These are phyloP conservation scores for Lanius ludovicianus DNA, from an alignment of 2,113 vertebrate genomes.

Conservation along the genomic window DNA sequence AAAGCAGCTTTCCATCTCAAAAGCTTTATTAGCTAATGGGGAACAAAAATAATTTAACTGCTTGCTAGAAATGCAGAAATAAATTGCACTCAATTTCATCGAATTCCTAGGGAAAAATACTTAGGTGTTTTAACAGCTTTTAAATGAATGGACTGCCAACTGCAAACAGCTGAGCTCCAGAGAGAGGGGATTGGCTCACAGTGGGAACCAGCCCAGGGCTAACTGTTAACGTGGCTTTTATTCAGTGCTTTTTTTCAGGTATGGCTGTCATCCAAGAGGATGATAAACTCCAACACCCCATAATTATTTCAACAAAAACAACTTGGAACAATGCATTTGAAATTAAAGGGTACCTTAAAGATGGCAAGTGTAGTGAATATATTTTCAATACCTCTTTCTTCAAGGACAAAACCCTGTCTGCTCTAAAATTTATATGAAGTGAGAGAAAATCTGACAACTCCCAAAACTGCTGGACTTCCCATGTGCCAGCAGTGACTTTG, in stretches of 20 bases:
- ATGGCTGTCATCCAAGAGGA: conserved; percentile 8
- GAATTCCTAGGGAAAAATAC: not conserved
- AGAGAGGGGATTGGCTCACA: not conserved
- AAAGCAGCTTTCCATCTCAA: not conserved
- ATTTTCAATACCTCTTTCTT: not conserved
- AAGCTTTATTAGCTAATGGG: not conserved
- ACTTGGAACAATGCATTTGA: not conserved
- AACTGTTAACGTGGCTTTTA: not conserved
- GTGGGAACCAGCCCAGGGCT: conserved; percentile 1
- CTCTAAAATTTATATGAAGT: not conserved
- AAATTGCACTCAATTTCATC: not conserved
- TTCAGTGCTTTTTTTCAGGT: conserved; percentile 8
- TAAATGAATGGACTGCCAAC: conserved; percentile 26
- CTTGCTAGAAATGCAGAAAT: not conserved
- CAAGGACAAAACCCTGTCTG: not conserved
- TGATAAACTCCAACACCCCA: conserved; percentile 36
- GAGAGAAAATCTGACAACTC: not conserved
- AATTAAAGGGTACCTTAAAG: not conserved
- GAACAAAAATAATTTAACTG: not conserved
- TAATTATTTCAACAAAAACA: conserved; percentile 31
- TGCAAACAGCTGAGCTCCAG: conserved; percentile 3
- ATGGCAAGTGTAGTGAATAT: not conserved
- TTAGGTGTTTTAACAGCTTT: conserved; percentile 13
- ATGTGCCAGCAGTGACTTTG: not conserved
- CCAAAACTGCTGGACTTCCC: not conserved